Evolutionary conservation across 2,113 vertebrate species (phyloP).

Genomic region (Perca flavescens): DNA sequence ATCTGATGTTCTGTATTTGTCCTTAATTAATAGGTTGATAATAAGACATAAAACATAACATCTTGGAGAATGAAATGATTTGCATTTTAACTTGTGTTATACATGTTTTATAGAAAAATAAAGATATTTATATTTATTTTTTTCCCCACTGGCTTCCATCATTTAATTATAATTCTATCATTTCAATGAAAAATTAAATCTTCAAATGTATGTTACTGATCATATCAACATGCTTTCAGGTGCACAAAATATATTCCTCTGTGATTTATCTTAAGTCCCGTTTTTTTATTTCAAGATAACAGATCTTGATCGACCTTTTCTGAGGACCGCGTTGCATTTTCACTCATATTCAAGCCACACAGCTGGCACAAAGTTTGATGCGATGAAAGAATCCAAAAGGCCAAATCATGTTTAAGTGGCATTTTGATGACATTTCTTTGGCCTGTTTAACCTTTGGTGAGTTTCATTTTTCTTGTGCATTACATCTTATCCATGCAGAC

Average conservation of each 20-base stretch:
- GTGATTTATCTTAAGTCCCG: conserved; percentile 42
- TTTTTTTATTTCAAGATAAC: conserved; percentile 51
- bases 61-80: neutral
- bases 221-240: conserved; percentile 24
- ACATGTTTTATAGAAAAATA: neutral
- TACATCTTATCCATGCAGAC: conserved; percentile 71
- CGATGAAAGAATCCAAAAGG: conserved; percentile 80
- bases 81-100: conserved; percentile 6
- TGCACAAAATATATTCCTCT: conserved; percentile 4
- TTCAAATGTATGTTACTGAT: neutral
- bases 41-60: neutral
- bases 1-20: conserved; percentile 17
- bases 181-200: neutral
- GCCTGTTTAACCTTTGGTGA: conserved; percentile 81
- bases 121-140: neutral
- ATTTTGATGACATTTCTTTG: conserved; percentile 86
- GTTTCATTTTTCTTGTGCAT: conserved; percentile 75
- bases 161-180: neutral
- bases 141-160: neutral
- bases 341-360: conserved; percentile 59
- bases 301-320: conserved; percentile 75
- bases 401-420: conserved; percentile 82
- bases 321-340: conserved; percentile 42
- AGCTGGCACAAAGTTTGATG: conserved; percentile 68
- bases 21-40: conserved; percentile 23